Conservation (phyloP, 1,140 invertebrate genomes). For the Sminthurinus signatus region DNA sequence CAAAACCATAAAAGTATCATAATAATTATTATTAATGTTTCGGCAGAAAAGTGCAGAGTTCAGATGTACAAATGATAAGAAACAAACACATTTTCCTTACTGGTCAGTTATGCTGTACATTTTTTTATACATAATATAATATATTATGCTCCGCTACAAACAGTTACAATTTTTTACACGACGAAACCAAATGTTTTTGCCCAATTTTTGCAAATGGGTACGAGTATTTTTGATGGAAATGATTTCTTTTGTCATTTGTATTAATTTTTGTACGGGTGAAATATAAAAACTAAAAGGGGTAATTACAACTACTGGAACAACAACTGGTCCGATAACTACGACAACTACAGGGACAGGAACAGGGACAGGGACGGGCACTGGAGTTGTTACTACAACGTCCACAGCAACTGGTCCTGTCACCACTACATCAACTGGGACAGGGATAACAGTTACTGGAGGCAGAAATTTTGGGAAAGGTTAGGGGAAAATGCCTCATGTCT, state of each 20-base stretch:
- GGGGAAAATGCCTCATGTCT: too few relatives aligned
- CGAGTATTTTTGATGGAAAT: background rate
- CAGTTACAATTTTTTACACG: too few relatives aligned
- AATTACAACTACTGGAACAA: background rate
- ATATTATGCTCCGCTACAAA: too few relatives aligned
- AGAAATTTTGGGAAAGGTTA: too few relatives aligned
- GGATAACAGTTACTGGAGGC: background rate
- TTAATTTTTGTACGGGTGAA: background rate
- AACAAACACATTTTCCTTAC: background rate
- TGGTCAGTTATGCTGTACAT: background rate
- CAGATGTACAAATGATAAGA: background rate
- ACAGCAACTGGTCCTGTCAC: background rate
- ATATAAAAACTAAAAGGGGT: background rate
- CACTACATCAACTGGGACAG: background rate
- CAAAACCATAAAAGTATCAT: too few relatives aligned
- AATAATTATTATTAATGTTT: too few relatives aligned
- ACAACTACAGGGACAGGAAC: background rate
- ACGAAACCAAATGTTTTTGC: too few relatives aligned
- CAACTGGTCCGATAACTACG: background rate
- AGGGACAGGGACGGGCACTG: background rate
- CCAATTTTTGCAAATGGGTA: too few relatives aligned
- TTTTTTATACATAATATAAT: too few relatives aligned
- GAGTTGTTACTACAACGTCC: background rate
- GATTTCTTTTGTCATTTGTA: background rate
- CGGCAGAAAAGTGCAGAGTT: too few relatives aligned